Percentiles rank a stretch among this genome's conserved stretches.
Evolutionary conservation across 2,797 vertebrate species (phyloP).

Genomic region (Aldrovandia affinis): DNA sequence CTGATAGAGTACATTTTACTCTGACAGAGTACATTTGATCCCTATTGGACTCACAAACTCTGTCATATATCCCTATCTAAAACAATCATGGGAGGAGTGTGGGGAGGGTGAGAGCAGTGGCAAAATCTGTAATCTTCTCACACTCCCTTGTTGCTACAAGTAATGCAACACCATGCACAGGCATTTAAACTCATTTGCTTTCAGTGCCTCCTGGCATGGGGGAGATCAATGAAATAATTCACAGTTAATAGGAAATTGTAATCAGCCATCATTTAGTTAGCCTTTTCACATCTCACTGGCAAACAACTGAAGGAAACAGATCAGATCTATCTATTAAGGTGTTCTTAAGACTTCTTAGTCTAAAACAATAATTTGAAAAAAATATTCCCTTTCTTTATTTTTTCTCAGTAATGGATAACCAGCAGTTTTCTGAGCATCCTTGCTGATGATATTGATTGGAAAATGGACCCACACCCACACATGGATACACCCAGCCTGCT

Average conservation of each 20-base stretch:
- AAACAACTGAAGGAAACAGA: constrained; percentile 28
- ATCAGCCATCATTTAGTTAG: constrained; percentile 64
- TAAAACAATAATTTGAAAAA: no score
- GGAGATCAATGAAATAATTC: constrained; percentile 63
- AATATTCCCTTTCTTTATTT: no score
- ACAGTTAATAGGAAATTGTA: constrained; percentile 61
- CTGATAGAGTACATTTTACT: no score
- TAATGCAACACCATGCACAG: constrained; percentile 56
- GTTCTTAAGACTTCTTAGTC: neutral
- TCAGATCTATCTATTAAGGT: neutral
- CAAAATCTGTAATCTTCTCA: constrained; percentile 48
- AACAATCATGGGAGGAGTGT: neutral
- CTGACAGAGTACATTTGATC: no score
- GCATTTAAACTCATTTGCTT: constrained; percentile 56
- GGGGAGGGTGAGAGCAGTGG: neutral
- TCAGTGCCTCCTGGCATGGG: constrained; percentile 56
- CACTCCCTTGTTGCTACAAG: constrained; percentile 48
- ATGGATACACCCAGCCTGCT: no score
- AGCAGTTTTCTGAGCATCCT: no score
- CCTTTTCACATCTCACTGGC: constrained; percentile 47
- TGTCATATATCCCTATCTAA: neutral
- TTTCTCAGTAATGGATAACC: no score
- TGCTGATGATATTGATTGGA: no score
- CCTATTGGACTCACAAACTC: no score
- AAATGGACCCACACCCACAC: no score